Conservation (phyloP, 2,797 vertebrate species). For the Discoglossus pictus region DNA sequence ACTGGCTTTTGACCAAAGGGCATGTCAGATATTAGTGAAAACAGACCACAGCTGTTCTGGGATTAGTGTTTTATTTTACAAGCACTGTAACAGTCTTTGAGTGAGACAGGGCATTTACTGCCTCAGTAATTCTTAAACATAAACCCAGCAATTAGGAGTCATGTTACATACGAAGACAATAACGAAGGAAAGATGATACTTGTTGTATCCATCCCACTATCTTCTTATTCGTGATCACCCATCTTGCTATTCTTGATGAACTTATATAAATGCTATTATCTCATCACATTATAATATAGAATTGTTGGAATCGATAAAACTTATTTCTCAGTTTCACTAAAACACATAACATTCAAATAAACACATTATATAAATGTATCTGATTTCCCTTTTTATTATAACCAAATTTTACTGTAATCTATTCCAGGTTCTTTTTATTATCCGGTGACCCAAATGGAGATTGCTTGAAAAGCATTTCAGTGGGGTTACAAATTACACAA, state of each 20-base stretch:
- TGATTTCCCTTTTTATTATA: neutral
- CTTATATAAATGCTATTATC: neutral
- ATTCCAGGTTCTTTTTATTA: no score
- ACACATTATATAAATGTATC: constrained; percentile 1
- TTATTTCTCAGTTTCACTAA: neutral
- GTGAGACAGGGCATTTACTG: constrained; percentile 38
- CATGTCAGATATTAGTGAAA: constrained; percentile 76
- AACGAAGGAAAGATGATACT: constrained; percentile 41
- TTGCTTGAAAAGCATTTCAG: no score
- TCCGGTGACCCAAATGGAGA: no score
- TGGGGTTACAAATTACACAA: no score
- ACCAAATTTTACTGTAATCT: no score
- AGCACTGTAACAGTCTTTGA: constrained; percentile 49
- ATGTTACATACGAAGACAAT: constrained; percentile 54
- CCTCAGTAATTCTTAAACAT: constrained; percentile 55
- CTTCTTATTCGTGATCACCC: neutral
- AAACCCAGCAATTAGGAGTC: constrained; percentile 53
- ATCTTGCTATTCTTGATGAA: constrained; percentile 4
- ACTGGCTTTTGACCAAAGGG: constrained; percentile 64
- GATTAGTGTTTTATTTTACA: constrained; percentile 42
- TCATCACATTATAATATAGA: neutral
- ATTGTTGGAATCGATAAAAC: neutral
- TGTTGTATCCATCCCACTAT: constrained; percentile 30
- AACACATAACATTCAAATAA: neutral
- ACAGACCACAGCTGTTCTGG: constrained; percentile 74